Evolutionary conservation across 2,888 invertebrate genomes (phyloP).

Genomic region (Coelogynopora nodosa): DNA sequence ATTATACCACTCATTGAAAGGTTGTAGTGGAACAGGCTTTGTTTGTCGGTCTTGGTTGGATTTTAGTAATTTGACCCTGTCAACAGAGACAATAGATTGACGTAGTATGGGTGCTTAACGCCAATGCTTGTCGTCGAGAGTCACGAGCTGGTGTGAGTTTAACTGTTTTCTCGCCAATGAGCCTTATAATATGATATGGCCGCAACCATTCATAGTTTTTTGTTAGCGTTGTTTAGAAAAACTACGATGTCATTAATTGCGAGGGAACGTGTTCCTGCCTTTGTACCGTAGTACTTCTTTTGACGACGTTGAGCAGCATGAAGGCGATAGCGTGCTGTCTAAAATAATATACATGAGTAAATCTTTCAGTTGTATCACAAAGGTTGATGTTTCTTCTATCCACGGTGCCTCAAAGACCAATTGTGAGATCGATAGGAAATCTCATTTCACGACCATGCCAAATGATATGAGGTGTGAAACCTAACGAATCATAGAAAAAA

Average conservation of each 20-base stretch:
- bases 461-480: neutral
- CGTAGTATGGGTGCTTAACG: no score
- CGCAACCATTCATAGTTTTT: neutral
- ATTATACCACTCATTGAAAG: no score
- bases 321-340: neutral
- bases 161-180: neutral
- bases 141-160: neutral
- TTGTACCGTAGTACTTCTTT: neutral
- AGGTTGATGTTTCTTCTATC: neutral
- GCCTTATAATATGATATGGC: neutral
- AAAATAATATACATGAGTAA: neutral
- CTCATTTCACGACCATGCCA: neutral
- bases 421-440: neutral
- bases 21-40: no score
- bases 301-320: neutral
- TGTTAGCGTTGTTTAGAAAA: neutral
- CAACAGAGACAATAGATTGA: no score
- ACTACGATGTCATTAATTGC: neutral
- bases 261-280: neutral
- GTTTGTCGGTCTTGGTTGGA: no score
- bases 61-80: no score
- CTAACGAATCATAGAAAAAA: no score
- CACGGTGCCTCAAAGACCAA: neutral
- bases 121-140: neutral
- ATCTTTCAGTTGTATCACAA: neutral